A percentile compares a stretch with the other conserved stretches of the same genome.
Conservation (phyloP, 2,888 invertebrate species). For the Tenthredo livida region DNA sequence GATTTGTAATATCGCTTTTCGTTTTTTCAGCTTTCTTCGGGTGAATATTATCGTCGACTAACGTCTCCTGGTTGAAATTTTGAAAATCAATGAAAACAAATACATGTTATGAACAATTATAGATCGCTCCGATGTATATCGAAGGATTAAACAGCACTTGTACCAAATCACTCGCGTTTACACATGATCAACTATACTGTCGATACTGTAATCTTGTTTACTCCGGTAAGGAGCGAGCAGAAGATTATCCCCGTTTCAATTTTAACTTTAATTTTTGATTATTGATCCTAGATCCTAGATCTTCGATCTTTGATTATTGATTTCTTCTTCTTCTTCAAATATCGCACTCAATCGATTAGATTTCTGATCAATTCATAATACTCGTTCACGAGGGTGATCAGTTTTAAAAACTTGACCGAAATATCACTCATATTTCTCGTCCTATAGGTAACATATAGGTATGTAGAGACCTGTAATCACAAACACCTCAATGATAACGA, state of each 20-base stretch:
- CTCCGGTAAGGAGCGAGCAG: not conserved
- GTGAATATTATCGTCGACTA: not conserved
- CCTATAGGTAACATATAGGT: not conserved
- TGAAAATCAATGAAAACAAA: conserved; percentile 12
- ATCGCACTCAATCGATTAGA: not conserved
- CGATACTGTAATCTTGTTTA: not conserved
- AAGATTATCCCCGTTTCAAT: not conserved
- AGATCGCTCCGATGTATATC: not conserved
- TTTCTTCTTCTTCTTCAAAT: not conserved
- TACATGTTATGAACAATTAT: not conserved
- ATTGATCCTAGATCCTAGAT: not conserved
- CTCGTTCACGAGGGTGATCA: not conserved
- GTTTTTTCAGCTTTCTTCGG: too few relatives aligned
- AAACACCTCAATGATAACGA: not conserved
- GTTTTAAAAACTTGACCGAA: not conserved
- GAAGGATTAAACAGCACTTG: conserved; percentile 3
- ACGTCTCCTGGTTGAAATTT: not conserved
- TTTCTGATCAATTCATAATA: not conserved
- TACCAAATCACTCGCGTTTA: not conserved
- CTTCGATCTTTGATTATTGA: not conserved
- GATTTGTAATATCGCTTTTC: not conserved
- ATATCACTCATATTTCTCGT: conserved; percentile 15
- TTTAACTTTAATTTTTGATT: too few relatives aligned
- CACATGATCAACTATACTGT: not conserved
- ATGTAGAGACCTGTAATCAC: not conserved